Evolutionary conservation across 2,888 invertebrate species (phyloP), one percentile per base, ranked within the genome.

Genomic region (Drosophila setosimentum): DNA sequence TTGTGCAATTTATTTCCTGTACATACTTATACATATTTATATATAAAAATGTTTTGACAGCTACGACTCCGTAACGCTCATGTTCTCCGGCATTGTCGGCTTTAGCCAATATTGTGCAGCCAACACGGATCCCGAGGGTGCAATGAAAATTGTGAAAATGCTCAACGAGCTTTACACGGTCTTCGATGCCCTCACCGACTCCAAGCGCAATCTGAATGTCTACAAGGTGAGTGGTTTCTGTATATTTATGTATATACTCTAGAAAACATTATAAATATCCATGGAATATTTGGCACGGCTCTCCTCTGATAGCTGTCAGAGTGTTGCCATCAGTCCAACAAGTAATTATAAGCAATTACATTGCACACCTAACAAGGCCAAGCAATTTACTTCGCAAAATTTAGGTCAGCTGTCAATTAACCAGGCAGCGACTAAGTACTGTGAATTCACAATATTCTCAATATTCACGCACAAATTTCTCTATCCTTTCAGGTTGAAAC

Each of bases 81-180:
- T 99, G 87, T 99, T 99, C 94, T 98, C 98, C 53, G 99, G 99
- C 51, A 97, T 97, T 84, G 98, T 98, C 16, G 98, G 98, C 48
- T 99, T 99, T 91, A 95, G 96, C 30, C 96, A 97, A 88, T 98
- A 98, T 92, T 98, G 98, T 91, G 97, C 98, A 3, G 95, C 96
- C 50, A 96, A 98, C 92, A 97, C 98, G 0, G 98, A 98, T 93
- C 96, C 98, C 8, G 96, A 96, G 82, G 98, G 98, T 0, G 98
- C 98, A 51, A 98, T 98, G 97, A 98, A 98, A 94, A 98, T 99
- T 78, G 98, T 99, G 11, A 95, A 97, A 93, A 96, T 98, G 95
- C 95, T 99, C 57, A 99, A 99, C 93, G 96, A 97, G 91, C 94
- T 99, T 77, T 99, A 99, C 93, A 98, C 98, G 0, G 96, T 98